Evolutionary conservation across 2,797 vertebrate genomes (phyloP).

Genomic region (Silurus lanzhouensis): DNA sequence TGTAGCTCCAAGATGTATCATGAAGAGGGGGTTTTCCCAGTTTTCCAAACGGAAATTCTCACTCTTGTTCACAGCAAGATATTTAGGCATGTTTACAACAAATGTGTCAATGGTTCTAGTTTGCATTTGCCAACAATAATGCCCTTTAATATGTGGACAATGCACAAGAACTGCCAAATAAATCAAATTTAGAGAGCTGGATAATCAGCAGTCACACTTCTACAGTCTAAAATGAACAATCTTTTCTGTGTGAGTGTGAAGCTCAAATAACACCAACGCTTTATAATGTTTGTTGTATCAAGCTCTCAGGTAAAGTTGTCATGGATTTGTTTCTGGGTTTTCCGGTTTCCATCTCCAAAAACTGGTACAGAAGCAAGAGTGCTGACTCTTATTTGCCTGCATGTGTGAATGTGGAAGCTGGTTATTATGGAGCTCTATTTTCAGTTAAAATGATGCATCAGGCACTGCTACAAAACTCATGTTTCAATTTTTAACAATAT

Average conservation of each 20-base stretch:
- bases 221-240: neutral
- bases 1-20: neutral
- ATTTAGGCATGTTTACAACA: neutral
- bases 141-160: neutral
- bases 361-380: neutral
- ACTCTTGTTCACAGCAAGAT: neutral
- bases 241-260: neutral
- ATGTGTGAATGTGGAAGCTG: neutral
- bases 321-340: neutral
- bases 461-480: neutral
- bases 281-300: neutral
- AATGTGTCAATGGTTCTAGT: constrained; percentile 2
- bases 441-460: neutral
- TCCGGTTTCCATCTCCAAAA: neutral
- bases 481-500: neutral
- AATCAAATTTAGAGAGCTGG: neutral
- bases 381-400: neutral
- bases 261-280: neutral
- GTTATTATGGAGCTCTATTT: neutral
- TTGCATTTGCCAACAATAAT: neutral
- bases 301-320: neutral
- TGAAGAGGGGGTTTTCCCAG: constrained; percentile 10
- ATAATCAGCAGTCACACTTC: neutral
- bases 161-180: neutral
- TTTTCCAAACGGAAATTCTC: neutral